Conservation (phyloP, 2,113 vertebrate species). For the Spizaetus ornatus region DNA sequence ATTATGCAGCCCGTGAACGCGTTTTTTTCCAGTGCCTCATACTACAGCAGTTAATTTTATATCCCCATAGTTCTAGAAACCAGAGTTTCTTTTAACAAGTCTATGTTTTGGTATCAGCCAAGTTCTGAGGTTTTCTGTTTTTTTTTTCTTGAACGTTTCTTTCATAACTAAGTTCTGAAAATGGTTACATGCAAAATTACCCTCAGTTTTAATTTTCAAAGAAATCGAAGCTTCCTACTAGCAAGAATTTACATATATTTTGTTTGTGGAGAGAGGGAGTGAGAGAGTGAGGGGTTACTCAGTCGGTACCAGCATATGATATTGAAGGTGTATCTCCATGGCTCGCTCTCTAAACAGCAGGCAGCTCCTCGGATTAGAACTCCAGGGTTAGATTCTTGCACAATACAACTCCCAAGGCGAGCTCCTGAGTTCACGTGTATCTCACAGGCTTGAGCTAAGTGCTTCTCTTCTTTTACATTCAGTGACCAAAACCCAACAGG, state of each 20-base stretch:
- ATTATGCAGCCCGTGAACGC: slow-evolving; percentile 12
- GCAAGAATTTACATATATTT: background rate
- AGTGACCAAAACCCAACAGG: background rate
- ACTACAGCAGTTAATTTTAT: slow-evolving; percentile 32
- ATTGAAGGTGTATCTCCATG: too few relatives aligned
- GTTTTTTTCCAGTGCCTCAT: background rate
- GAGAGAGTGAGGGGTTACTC: background rate
- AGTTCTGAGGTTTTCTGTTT: background rate
- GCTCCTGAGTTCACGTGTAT: background rate
- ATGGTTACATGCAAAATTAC: background rate
- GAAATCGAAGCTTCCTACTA: background rate
- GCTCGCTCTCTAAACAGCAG: background rate
- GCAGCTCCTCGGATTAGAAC: background rate
- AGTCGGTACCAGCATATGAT: background rate
- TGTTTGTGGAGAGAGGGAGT: background rate
- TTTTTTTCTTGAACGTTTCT: background rate
- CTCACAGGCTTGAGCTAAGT: background rate
- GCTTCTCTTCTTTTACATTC: background rate
- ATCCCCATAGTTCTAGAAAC: background rate
- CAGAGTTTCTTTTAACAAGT: background rate
- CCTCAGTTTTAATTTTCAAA: background rate
- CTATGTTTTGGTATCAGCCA: background rate
- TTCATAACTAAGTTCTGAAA: background rate
- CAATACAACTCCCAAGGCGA: accelerated
- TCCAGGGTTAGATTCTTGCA: background rate